Percentiles rank a stretch among this genome's conserved stretches.
phyloP scores from a whole-genome alignment of 2,888 invertebrate species.

The Leptinotarsa peninsularis region DNA sequence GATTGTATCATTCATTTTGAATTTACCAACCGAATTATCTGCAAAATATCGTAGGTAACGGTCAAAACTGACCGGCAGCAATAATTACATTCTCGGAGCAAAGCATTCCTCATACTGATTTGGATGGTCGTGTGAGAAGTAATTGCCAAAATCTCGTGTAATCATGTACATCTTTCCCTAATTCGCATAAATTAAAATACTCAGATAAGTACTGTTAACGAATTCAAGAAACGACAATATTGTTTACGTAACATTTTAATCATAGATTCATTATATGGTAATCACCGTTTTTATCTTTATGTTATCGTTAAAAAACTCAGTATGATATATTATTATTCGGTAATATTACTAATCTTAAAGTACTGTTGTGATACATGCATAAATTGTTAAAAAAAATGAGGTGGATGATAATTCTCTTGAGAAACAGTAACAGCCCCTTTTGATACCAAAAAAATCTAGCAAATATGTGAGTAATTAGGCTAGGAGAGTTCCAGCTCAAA shows the following conservation, averaged over 20 bases:
- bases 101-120: not conserved
- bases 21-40: not conserved
- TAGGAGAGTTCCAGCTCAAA: too few relatives aligned
- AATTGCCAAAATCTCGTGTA: not conserved
- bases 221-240: not conserved
- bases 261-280: not conserved
- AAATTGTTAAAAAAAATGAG: too few relatives aligned
- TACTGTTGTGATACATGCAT: too few relatives aligned
- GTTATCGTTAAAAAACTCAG: not conserved
- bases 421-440: too few relatives aligned
- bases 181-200: not conserved
- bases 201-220: conserved; percentile 1
- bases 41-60: conserved; percentile 7
- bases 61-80: conserved; percentile 13
- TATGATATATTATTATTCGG: not conserved
- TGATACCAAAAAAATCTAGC: too few relatives aligned
- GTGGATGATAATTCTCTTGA: too few relatives aligned
- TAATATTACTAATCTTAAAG: not conserved
- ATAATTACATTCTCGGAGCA: conserved; percentile 3
- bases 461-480: too few relatives aligned
- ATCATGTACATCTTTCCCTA: not conserved
- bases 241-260: not conserved
- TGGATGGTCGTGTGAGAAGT: not conserved
- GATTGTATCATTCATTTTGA: not conserved
- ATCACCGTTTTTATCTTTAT: not conserved